These are phyloP conservation scores for Microtus ochrogaster DNA, from an alignment of 2,113 vertebrate genomes.

Conservation along the genomic window DNA sequence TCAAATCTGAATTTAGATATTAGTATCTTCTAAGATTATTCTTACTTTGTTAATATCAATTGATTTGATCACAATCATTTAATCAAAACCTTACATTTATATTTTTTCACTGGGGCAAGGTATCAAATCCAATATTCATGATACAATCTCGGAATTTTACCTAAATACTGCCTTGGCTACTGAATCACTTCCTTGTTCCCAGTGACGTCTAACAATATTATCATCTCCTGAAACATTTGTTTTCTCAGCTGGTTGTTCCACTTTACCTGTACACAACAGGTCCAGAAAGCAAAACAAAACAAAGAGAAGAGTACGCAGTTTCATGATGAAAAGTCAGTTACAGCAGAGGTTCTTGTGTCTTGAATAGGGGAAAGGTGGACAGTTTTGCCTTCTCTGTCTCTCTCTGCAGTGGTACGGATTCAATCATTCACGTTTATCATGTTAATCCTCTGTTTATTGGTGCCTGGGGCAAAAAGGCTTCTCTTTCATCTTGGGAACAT, in stretches of 20 bases:
- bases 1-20: background rate
- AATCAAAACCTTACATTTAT: background rate
- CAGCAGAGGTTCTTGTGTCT: background rate
- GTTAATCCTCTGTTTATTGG: slow-evolving; percentile 9
- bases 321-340: slow-evolving; percentile 25
- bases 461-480: slow-evolving; percentile 36
- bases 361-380: background rate
- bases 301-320: slow-evolving; percentile 1
- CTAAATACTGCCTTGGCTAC: background rate
- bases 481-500: slow-evolving; percentile 10
- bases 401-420: background rate
- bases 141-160: background rate
- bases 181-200: background rate
- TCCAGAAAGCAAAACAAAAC: slow-evolving; percentile 50
- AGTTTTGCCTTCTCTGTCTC: background rate
- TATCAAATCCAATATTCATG: background rate
- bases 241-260: background rate
- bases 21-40: background rate
- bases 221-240: background rate
- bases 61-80: background rate
- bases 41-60: slow-evolving; percentile 38
- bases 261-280: slow-evolving; percentile 56
- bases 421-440: slow-evolving; percentile 23
- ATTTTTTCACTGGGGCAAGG: background rate
- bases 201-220: background rate